A percentile compares a stretch with the other conserved stretches of the same genome.
These are phyloP conservation scores for Darevskia mixta DNA, from an alignment of 2,797 vertebrate species.

Conservation along the genomic window DNA sequence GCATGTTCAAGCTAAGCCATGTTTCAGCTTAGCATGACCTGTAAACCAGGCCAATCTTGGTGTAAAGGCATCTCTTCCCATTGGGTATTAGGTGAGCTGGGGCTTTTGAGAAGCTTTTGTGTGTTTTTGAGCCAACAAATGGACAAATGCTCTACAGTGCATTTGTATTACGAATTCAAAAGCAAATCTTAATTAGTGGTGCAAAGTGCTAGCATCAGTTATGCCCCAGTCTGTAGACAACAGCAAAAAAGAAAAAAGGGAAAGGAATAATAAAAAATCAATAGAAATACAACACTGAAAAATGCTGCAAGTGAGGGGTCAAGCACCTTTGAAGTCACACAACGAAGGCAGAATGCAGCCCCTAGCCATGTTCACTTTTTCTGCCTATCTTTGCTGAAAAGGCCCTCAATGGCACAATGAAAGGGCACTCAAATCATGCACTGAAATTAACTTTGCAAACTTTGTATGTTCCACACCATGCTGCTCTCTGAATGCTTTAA, in stretches of 20 bases:
- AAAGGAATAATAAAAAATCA: background rate
- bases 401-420: constrained; percentile 47
- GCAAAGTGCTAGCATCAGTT: constrained; percentile 12
- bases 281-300: constrained; percentile 14
- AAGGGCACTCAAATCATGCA: constrained; percentile 51
- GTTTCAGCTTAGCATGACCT: too few species aligned
- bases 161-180: constrained; percentile 13
- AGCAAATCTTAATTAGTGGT: constrained; percentile 1
- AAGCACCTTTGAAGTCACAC: constrained; percentile 28
- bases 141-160: background rate
- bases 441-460: constrained; percentile 65
- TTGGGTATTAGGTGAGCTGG: background rate
- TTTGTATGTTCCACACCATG: constrained; percentile 42
- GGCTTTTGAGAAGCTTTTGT: background rate
- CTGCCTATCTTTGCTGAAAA: constrained; percentile 40
- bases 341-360: constrained; percentile 44
- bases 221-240: background rate
- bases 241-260: background rate
- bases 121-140: background rate
- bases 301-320: background rate
- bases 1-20: too few species aligned
- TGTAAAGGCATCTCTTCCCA: background rate
- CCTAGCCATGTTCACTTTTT: constrained; percentile 22
- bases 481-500: constrained; percentile 64
- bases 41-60: too few species aligned